Evolutionary conservation across 2,113 vertebrate species (phyloP), one percentile per base, ranked within the genome.

Genomic region (Egretta garzetta): DNA sequence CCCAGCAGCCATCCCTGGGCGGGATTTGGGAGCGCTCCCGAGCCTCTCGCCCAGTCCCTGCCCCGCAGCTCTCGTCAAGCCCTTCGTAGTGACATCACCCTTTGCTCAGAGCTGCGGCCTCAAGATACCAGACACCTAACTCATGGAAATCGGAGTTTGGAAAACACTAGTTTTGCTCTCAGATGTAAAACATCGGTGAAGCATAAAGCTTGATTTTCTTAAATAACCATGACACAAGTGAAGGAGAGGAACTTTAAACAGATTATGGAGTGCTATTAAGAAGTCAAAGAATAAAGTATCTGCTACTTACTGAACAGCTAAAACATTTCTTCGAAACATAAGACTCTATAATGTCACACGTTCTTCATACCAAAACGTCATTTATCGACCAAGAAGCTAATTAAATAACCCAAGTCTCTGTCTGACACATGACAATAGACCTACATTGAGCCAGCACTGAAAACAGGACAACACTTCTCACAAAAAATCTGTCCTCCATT

Each of bases 1-100:
- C 7, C 22, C 0, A 6, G 47, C 52, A 35, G 63, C 62, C 18
- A 6, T 32, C 70, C 39, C 39, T 41, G 0, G n/a, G 30, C 0
- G 1, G 66, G 17, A 89, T 11, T 19, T 53, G 64, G 67, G 45
- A 81, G 68, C 2, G 2, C 37, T 75, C 64, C 66, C 14, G 5
- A 53, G 24, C 2, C 37, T 86, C n/a, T 72, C 5, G 2, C 18
- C 53, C 52, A 9, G 1, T 35, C 35, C 67, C n/a, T 86, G 26
- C 18, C 47, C 11, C 2, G 3, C 12, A 86, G 30, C 14, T 73
- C 75, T 76, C 4, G 1, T 52, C 67, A 90, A 60, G 37, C 24
- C 43, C 24, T 56, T 60, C 3, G 0, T 14, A 79, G 55, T 41
- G 56, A 79, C 1, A 0, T 47, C 81, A 85, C 4, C 47, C 43